Evolutionary conservation across 2,888 invertebrate genomes (phyloP).

Genomic region (Epiblema foenella): DNA sequence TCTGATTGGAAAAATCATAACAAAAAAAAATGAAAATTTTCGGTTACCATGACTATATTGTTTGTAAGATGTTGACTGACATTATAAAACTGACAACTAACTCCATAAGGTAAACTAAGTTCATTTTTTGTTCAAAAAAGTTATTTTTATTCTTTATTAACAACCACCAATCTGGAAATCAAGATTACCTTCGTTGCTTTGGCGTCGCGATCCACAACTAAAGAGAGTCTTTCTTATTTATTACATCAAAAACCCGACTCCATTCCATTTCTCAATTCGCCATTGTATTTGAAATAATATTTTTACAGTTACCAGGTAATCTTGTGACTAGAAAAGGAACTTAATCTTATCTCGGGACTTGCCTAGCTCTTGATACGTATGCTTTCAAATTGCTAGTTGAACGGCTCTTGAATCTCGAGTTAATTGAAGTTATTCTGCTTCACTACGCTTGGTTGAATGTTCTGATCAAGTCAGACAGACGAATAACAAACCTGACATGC

Average conservation of each 20-base stretch:
- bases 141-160: too few species aligned
- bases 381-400: conserved; percentile 14
- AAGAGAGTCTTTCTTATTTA: neutral
- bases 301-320: neutral
- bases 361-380: neutral
- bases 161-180: too few species aligned
- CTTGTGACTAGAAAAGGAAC: conserved; percentile 8
- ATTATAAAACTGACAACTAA: too few species aligned
- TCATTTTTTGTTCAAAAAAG: too few species aligned
- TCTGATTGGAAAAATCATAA: too few species aligned
- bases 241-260: neutral
- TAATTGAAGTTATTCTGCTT: conserved; percentile 20
- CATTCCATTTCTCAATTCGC: neutral
- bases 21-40: too few species aligned
- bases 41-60: too few species aligned
- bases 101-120: too few species aligned
- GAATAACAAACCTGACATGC: neutral
- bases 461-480: neutral
- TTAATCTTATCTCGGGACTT: conserved; percentile 9
- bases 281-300: conserved; percentile 17
- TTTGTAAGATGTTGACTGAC: too few species aligned
- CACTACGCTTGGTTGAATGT: conserved; percentile 1
- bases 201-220: too few species aligned
- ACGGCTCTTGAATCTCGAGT: conserved; percentile 2
- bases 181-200: too few species aligned